Evolutionary conservation across 2,113 vertebrate species (phyloP), one percentile per base, ranked within the genome.

Genomic region (Cairina moschata): DNA sequence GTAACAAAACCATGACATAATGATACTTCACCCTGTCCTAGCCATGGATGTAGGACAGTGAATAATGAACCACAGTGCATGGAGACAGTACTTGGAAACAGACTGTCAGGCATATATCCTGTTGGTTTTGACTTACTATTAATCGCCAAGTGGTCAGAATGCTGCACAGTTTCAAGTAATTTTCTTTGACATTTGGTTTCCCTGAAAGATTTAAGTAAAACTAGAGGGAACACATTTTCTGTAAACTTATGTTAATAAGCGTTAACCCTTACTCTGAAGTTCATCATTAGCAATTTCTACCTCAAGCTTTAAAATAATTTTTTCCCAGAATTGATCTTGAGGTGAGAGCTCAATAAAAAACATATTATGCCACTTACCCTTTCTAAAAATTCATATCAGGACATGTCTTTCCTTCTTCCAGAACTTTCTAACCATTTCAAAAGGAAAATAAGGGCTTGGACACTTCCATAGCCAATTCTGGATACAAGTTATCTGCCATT

Each of bases 11-110:
- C 48, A 54, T 85, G 56, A 22, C 32, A 79, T 2, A 32, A 7
- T 63, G 21, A 54, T 48, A 29, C 62, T 40, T 42, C 56, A 44
- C 26, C 48, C 59, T 73, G 68, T 26, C 36, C 2, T 5, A 76
- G 29, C n/a, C 26, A 36, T 2, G 2, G 8, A 0, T 2, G 23
- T 17, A 10, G 13, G 11, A 9, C 0, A 42, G 32, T 7, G 2
- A 71, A 38, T 55, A 34, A 22, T 7, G 40, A 52, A 62, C 29
- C 50, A 73, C 38, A 48, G 10, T 11, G 46, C 46, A 13, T 50
- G 48, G 48, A 25, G 48, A 50, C 5, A 2, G 44, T 7, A 20
- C 52, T 81, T 65, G 17, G 32, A 56, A 89, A 65, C 23, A 82
- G 22, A 9, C 55, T 46, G 21, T 44, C 3, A 3, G 60, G 18